A percentile compares a stretch with the other conserved stretches of the same genome.
These are phyloP conservation scores for Drosophila nikananu DNA, from an alignment of 1,140 invertebrate genomes.

Conservation along the genomic window DNA sequence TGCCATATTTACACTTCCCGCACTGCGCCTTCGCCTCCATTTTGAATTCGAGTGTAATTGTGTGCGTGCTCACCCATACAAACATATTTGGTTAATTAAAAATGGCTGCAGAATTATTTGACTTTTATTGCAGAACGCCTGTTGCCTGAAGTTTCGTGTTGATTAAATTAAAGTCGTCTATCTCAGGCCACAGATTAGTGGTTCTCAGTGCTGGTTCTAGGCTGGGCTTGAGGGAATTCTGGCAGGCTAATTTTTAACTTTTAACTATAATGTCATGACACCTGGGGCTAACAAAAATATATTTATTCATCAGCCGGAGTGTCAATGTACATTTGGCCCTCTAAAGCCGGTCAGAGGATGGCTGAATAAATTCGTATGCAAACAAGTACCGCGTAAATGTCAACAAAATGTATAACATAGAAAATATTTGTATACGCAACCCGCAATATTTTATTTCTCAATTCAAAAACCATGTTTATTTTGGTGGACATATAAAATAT, in stretches of 20 bases:
- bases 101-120: constrained; percentile 38
- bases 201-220: neutral
- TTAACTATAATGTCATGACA: neutral
- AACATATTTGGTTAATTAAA: constrained; percentile 57
- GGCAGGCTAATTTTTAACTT: neutral
- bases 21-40: neutral
- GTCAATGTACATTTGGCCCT: neutral
- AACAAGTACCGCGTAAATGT: constrained; percentile 3
- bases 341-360: neutral
- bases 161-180: constrained; percentile 23
- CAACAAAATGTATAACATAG: neutral
- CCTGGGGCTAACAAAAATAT: neutral
- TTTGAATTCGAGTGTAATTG: constrained; percentile 24
- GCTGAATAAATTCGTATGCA: neutral
- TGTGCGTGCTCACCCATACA: constrained; percentile 22
- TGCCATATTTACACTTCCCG: constrained; percentile 40
- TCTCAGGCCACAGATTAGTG: constrained; percentile 6
- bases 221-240: neutral
- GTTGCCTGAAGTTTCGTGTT: constrained; percentile 27
- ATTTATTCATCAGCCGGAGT: neutral
- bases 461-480: constrained; percentile 1
- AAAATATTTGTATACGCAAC: neutral
- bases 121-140: constrained; percentile 37
- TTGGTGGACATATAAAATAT: neutral
- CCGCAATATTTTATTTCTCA: constrained; percentile 6